Conservation (phyloP, 2,888 invertebrate genomes). For the Brassicogethes aeneus region DNA sequence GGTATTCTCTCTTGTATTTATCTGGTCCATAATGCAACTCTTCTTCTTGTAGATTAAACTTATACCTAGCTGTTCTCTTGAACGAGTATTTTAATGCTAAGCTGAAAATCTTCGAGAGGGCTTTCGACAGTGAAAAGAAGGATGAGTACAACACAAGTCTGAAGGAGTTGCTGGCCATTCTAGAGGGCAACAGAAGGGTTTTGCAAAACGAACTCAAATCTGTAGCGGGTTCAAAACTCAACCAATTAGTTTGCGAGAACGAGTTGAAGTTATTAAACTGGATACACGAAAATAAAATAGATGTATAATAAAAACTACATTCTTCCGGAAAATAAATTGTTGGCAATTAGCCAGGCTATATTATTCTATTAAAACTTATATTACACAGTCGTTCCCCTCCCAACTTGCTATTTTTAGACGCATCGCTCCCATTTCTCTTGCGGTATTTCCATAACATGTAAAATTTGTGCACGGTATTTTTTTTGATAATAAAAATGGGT, state of each 20-base stretch:
- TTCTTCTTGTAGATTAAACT: constrained; percentile 9
- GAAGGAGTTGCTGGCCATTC: constrained; percentile 10
- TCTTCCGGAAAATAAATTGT: too few relatives aligned
- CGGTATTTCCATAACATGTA: too few relatives aligned
- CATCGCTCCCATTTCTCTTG: too few relatives aligned
- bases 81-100: constrained; percentile 14
- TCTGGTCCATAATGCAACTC: too few relatives aligned
- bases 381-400: too few relatives aligned
- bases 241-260: constrained; percentile 14
- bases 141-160: constrained; percentile 5
- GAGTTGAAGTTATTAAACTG: constrained; percentile 15
- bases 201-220: constrained; percentile 10
- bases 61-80: constrained; percentile 14
- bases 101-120: constrained; percentile 11
- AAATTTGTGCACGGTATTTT: too few relatives aligned
- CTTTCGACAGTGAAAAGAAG: constrained; percentile 7
- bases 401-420: too few relatives aligned
- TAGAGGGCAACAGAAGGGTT: constrained; percentile 10
- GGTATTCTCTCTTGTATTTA: too few relatives aligned
- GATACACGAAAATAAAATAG: constrained; percentile 14
- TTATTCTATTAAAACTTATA: too few relatives aligned
- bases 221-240: constrained; percentile 11
- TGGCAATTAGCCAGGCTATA: too few relatives aligned
- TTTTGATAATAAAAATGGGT: constrained; percentile 20
- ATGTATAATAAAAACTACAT: too few relatives aligned